Conservation (phyloP, 2,888 invertebrate species). For the Osedax frankpressi region DNA sequence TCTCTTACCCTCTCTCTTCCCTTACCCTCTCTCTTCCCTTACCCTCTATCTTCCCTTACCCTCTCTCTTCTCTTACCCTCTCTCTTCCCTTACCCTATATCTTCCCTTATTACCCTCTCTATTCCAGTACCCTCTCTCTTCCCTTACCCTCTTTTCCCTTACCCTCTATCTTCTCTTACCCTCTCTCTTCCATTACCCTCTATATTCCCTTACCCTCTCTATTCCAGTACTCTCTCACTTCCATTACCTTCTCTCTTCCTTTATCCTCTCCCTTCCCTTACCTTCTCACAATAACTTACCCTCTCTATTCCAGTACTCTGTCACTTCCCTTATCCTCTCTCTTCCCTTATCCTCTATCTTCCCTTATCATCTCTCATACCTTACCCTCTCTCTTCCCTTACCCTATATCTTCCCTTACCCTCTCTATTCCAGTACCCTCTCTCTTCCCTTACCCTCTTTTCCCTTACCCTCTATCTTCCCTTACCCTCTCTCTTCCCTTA, state of each 20-base stretch:
- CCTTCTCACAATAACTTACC: no score
- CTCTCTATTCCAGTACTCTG: conserved; percentile 32
- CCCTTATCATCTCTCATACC: no score
- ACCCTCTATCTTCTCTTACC: no score
- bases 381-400: conserved; percentile 31
- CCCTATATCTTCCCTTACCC: conserved; percentile 59
- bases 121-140: no score
- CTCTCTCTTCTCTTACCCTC: no score
- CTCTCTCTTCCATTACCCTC: conserved; percentile 32
- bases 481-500: no score
- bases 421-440: conserved; percentile 39
- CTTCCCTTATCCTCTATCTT: no score
- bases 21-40: conserved; percentile 47
- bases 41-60: no score
- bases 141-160: no score
- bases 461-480: no score
- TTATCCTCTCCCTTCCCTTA: conserved; percentile 48
- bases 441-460: conserved; percentile 57
- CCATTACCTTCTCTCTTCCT: conserved; percentile 54
- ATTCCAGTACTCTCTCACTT: conserved; percentile 28
- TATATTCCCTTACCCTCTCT: conserved; percentile 57
- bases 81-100: conserved; percentile 47
- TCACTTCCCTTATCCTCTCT: conserved; percentile 57
- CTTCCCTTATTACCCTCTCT: conserved; percentile 56
- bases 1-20: conserved; percentile 54